Percentiles rank a stretch among this genome's conserved stretches.
These are phyloP conservation scores for Struthio camelus DNA, from an alignment of 2,113 vertebrate genomes.

Conservation along the genomic window DNA sequence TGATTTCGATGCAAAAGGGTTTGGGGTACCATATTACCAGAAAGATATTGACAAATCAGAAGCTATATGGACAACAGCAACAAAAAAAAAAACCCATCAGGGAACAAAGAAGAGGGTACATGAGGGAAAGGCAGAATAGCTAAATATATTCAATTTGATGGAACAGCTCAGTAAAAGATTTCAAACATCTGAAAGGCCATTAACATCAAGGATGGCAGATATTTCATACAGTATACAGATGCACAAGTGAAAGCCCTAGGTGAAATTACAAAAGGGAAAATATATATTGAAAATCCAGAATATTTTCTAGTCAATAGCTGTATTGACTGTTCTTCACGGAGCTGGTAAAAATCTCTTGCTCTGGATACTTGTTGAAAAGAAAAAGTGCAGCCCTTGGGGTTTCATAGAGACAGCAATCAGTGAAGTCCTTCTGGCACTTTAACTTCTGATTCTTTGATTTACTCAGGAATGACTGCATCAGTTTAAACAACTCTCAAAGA, in stretches of 20 bases:
- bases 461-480: neutral
- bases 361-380: neutral
- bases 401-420: neutral
- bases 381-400: neutral
- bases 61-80: neutral
- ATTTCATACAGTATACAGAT: neutral
- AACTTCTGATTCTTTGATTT: neutral
- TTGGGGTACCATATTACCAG: neutral
- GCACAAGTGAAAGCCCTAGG: neutral
- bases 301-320: neutral
- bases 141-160: neutral
- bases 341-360: neutral
- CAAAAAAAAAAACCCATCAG: neutral
- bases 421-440: neutral
- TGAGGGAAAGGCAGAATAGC: neutral
- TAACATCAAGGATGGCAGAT: neutral
- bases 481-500: neutral
- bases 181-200: neutral
- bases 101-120: neutral
- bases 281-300: neutral
- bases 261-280: neutral
- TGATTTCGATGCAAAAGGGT: neutral
- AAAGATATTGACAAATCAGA: neutral
- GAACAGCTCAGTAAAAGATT: neutral
- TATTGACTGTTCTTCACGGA: neutral